Percentiles rank a stretch among this genome's conserved stretches.
Conservation (phyloP, 1,140 invertebrate species). For the Armadillidium nasatum region DNA sequence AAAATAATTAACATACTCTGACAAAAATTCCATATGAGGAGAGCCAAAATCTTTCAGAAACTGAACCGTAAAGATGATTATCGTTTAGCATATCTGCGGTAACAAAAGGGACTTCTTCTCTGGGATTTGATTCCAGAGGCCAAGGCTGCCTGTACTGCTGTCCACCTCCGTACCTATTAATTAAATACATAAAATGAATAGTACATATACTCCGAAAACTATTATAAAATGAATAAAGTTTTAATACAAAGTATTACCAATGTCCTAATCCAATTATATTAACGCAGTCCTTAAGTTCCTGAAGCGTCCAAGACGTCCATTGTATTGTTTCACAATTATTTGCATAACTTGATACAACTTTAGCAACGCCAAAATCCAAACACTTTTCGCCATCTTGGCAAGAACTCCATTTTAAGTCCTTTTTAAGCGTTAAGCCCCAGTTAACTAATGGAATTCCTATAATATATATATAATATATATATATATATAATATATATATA, state of each 20-base stretch:
- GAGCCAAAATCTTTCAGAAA: slow-evolving; percentile 72
- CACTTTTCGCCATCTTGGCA: slow-evolving; percentile 31
- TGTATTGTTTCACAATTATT: slow-evolving; percentile 31
- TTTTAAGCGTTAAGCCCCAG: slow-evolving; percentile 33
- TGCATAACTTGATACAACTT: slow-evolving; percentile 31
- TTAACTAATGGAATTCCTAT: neutral
- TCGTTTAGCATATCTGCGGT: slow-evolving; percentile 47
- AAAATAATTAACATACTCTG: slow-evolving; percentile 49
- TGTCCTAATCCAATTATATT: neutral
- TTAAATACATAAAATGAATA: neutral
- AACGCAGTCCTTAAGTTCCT: slow-evolving; percentile 33
- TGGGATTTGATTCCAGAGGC: slow-evolving; percentile 49
- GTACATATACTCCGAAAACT: too few relatives aligned
- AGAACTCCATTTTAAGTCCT: slow-evolving; percentile 16
- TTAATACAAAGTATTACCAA: neutral
- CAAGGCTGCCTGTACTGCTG: slow-evolving; percentile 50
- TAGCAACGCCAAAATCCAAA: slow-evolving; percentile 32
- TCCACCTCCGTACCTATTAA: slow-evolving; percentile 51
- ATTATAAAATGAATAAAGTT: too few relatives aligned
- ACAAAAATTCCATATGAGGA: slow-evolving; percentile 63
- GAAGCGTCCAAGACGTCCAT: slow-evolving; percentile 16
- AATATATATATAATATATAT: too few relatives aligned
- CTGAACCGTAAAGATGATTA: slow-evolving; percentile 52
- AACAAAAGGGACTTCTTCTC: slow-evolving; percentile 39
- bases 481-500: too few relatives aligned